These are phyloP conservation scores for Vulpes vulpes DNA, from an alignment of 2,113 vertebrate genomes.

Conservation along the genomic window DNA sequence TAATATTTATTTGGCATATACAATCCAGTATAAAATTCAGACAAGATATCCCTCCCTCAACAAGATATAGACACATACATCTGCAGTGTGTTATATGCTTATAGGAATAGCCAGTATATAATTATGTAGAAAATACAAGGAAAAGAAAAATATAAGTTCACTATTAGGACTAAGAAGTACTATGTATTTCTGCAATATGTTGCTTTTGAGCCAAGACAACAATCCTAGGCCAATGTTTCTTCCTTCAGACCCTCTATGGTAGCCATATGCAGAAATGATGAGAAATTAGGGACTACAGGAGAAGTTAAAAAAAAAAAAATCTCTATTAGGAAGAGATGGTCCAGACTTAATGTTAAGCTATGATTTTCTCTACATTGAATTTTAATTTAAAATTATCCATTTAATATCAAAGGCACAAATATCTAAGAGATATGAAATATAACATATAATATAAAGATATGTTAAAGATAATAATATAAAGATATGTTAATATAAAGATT, in stretches of 20 bases:
- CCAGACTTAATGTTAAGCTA: neutral
- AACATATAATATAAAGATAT: neutral
- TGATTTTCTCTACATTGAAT: neutral
- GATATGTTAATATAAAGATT: neutral
- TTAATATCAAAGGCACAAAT: neutral
- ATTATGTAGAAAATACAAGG: neutral
- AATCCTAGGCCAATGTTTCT: neutral
- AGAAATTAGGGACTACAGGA: neutral
- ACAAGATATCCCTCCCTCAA: neutral
- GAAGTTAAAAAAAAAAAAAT: neutral
- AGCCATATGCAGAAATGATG: neutral
- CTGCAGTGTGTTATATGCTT: neutral
- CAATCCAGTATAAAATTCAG: conserved; percentile 21
- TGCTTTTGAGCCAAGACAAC: neutral
- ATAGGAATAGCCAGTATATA: neutral
- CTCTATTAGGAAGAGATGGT: neutral
- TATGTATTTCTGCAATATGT: neutral
- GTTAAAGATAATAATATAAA: too few relatives aligned
- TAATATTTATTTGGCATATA: conserved; percentile 10
- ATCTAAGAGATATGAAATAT: neutral
- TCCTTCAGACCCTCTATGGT: neutral
- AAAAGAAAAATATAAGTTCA: neutral
- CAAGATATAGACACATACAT: neutral
- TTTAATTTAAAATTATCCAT: neutral
- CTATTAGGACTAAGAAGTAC: neutral